Evolutionary conservation across 1,140 invertebrate genomes (phyloP).

Genomic region (Brachionus paranguensis): DNA sequence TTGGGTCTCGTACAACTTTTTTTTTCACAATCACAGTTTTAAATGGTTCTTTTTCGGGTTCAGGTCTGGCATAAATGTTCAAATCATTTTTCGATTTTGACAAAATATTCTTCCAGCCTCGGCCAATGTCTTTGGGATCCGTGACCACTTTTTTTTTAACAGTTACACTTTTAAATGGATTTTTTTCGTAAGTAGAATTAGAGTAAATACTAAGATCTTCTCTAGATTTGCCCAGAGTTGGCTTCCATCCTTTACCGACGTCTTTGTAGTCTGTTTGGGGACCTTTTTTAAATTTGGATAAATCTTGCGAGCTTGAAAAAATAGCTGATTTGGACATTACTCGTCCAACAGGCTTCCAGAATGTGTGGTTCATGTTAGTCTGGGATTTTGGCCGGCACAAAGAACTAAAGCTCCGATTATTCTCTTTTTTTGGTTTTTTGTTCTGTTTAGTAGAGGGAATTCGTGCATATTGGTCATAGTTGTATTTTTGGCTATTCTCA

Average conservation of each 20-base stretch:
- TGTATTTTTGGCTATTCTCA: neutral
- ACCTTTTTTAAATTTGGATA: neutral
- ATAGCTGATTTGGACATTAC: neutral
- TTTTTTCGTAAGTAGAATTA: neutral
- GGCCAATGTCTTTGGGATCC: neutral
- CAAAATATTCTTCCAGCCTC: slow-evolving; percentile 1
- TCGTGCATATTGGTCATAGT: slow-evolving; percentile 4
- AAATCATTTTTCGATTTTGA: neutral
- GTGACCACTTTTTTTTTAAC: neutral
- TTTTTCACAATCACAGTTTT: neutral
- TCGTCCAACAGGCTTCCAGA: neutral
- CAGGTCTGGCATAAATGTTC: neutral
- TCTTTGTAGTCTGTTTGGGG: neutral
- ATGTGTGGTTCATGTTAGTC: neutral
- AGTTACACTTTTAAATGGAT: neutral
- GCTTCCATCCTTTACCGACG: neutral
- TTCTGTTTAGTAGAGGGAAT: neutral
- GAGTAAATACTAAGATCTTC: neutral
- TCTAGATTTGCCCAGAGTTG: neutral
- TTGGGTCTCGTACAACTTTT: neutral
- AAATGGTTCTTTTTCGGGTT: neutral
- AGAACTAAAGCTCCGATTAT: neutral
- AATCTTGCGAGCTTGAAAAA: neutral
- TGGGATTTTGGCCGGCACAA: neutral
- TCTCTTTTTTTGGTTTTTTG: neutral